Conservation (phyloP, 2,113 vertebrate genomes). For the Zootoca vivipara region DNA sequence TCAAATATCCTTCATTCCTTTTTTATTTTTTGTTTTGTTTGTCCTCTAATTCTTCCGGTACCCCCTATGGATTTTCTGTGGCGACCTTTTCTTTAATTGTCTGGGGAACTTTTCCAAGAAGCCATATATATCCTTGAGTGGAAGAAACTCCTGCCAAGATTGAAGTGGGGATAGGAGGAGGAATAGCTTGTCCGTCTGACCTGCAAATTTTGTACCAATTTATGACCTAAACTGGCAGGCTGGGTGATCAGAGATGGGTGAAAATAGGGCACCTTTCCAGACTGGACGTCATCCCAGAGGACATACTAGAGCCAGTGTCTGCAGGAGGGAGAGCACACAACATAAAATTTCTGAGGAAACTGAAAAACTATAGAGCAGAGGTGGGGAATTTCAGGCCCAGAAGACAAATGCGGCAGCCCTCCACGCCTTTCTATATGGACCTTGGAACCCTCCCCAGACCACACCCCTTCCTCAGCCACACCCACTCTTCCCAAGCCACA, state of each 20-base stretch:
- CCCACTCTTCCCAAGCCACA: not conserved
- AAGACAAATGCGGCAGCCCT: not conserved
- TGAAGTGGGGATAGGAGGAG: not conserved
- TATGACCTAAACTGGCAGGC: not conserved
- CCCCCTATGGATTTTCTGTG: not conserved
- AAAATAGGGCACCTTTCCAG: not conserved
- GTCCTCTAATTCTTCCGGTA: too few relatives aligned
- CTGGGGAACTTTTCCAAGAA: conserved; percentile 2
- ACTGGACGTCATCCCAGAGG: not conserved
- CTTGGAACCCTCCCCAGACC: too few relatives aligned
- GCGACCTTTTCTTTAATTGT: not conserved
- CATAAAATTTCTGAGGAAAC: not conserved
- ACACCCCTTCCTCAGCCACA: not conserved
- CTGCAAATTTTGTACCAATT: not conserved
- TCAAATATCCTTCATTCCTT: too few relatives aligned
- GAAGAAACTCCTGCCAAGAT: not conserved
- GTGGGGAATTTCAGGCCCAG: not conserved
- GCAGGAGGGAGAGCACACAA: too few relatives aligned
- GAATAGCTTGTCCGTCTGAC: not conserved
- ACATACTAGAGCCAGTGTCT: not conserved
- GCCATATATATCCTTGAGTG: not conserved
- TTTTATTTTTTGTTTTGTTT: too few relatives aligned
- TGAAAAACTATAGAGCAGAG: not conserved
- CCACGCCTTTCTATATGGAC: too few relatives aligned
- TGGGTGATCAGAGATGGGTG: not conserved